A percentile compares a stretch with the other conserved stretches of the same genome.
Evolutionary conservation across 2,888 invertebrate genomes (phyloP).

Genomic region (Hoplodrina blanda): DNA sequence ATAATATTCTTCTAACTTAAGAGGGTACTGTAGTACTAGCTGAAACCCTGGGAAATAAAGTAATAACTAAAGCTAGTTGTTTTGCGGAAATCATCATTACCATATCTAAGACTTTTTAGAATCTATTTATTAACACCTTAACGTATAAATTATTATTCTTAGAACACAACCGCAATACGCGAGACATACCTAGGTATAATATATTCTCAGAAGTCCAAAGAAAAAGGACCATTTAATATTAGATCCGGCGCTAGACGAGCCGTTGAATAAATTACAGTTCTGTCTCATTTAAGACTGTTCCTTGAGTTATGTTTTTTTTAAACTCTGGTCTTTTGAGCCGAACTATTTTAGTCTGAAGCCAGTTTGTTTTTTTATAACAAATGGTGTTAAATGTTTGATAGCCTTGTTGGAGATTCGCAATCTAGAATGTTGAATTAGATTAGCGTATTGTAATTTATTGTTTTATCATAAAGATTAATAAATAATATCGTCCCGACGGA

Average conservation of each 20-base stretch:
- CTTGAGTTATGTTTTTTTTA: slow-evolving; percentile 33
- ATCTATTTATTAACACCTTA: slow-evolving; percentile 14
- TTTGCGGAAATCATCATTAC: slow-evolving; percentile 22
- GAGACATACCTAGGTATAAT: slow-evolving; percentile 23
- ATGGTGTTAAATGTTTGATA: slow-evolving; percentile 31
- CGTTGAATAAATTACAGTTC: slow-evolving; percentile 76
- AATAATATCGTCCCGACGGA: too few species aligned
- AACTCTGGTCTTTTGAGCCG: slow-evolving; percentile 7
- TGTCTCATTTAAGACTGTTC: slow-evolving; percentile 32
- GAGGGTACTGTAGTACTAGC: not conserved
- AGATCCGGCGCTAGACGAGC: slow-evolving; percentile 62
- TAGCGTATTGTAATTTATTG: slow-evolving; percentile 18
- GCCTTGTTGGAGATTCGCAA: slow-evolving; percentile 17
- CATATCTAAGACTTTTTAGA: slow-evolving; percentile 15
- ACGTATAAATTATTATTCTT: slow-evolving; percentile 30
- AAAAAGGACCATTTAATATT: slow-evolving; percentile 56
- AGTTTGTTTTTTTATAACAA: slow-evolving; percentile 10
- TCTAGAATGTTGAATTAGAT: slow-evolving; percentile 5
- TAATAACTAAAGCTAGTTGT: slow-evolving; percentile 14
- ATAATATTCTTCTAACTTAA: not conserved
- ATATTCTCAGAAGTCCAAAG: slow-evolving; percentile 56
- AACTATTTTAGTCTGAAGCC: slow-evolving; percentile 15
- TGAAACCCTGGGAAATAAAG: slow-evolving; percentile 24
- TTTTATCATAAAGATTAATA: not conserved
- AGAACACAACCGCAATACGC: slow-evolving; percentile 33